Base-by-base conservation (phyloP, 2,888 invertebrate species). In the Dryobota labecula region DNA sequence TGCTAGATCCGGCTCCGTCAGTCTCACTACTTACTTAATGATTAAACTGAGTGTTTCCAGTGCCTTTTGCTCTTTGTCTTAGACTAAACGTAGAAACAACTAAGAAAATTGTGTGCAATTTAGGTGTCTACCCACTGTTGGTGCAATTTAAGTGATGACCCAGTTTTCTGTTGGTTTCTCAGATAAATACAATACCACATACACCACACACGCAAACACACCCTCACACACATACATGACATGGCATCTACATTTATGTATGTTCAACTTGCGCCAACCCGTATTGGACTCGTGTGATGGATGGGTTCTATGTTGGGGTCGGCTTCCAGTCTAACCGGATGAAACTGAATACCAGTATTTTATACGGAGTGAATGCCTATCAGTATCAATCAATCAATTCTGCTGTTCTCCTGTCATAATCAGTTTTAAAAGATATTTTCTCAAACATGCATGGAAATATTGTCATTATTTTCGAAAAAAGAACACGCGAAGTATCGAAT, bases 21-120 rank as follows among this genome's bases (percentile, higher is more conserved):
- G 24, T 18, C 15, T 20, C 24, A 15, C 1, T 36, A 15, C 4
- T 41, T 69, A 41, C 30, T 24, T 15, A 49, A 18, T 57, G 1
- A 72, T 51, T 49, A 49, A 57, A 70, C 71, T 24, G 11, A 30
- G 33, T 43, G 49, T 27, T 27, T 33, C 15, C 8, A 27, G 43
- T 43, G 41, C 20, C 41, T 70, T 70, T 49, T 70, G 36, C 6
- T 8, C 36, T 27, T 66, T n/a, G 24, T 66, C 24, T 69, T 7
- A 33, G 24, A 41, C 51, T 24, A 69, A 41, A 68, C 3, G 18
- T 36, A 45, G 4, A 45, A 27, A 11, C 18, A 66, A 51, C 24
- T 30, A 15, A 41, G 2, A 65, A 24, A 51, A 68, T 8, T 0
- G 20, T 33, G 20, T 11, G 18, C 9, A 49, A 41, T 41, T 30